Evolutionary conservation across 64 coral and sea anemone species (phyloP), one percentile per base, ranked within the genome.

Genomic region (Porites australiensis): DNA sequence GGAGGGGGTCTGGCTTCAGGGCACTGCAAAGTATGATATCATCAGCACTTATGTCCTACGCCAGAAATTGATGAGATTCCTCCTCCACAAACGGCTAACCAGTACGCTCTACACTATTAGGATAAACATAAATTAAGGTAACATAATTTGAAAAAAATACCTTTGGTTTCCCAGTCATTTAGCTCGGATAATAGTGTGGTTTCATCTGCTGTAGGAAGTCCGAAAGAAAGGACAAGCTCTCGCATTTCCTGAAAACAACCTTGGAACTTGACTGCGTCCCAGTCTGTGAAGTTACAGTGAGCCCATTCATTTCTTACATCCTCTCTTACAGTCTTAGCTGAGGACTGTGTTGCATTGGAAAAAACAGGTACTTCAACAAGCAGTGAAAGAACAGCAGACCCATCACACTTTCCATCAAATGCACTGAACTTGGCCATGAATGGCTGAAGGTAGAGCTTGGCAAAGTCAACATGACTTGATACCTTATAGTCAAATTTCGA

Each of bases 361-460:
- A 76, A 15, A 5, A 13, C 21, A 59, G 86, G 71, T 2, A 88
- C 86, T 12, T 76, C 86, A 47, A 70, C 73, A 23, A 88, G 10
- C 22, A 88, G 50, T 7, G 43, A 27, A n/a, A 88, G 27, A 27
- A 74, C 48, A 4, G 86, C 86, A 60, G 86, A 88, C 44, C 70
- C 22, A 9, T 88, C 86, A 19, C 70, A 76, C 13, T 70, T 60
- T 44, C 75, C 86, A 47, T 88, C 72, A 48, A 88, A 88, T 44
- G 70, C 86, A 50, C 13, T 74, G 23, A 88, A 88, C 52, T 88
- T 88, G 21, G 72, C 86, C 86, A 88, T 88, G 62, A 75, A 74
- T 3, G 86, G 73, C 18, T 88, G 86, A 11, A 88, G 52, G 27
- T 88, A 88, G 18, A 88, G 22, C 20, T 87, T 87, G 60, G 85